Base-by-base conservation (phyloP, 2,113 vertebrate genomes). In the Myiagra hebetior region DNA sequence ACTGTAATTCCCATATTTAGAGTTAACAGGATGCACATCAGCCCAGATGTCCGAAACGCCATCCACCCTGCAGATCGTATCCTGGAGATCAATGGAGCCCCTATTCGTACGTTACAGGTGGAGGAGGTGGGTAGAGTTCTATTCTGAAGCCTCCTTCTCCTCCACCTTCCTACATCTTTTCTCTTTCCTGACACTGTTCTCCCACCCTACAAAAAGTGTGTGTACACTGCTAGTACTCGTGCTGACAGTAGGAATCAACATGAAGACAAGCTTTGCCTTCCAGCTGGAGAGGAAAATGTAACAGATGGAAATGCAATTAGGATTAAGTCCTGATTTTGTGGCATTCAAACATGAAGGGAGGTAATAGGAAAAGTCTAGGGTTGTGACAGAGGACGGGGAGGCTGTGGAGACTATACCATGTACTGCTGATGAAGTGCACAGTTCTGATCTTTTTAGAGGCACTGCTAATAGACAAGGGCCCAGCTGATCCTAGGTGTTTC, bases 41-140 rank as follows among this genome's bases (percentile, higher is more conserved):
- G 98, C 92, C 98, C 99, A 22, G 99, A 99, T 94, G 99, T 99
- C 87, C 98, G 98, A 76, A 99, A 99, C 6, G 98, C 99, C 95
- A 99, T 99, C 97, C 99, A 99, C 72, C 98, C 99, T 15, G 99
- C 99, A 27, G 99, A 99, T 97, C 98, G 98, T 35, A 99, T 99
- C 96, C 97, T 99, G 96, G 99, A 99, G 97, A 99, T 99, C 78
- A 99, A 99, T 13, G 99, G 99, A 86, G 97, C 98, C 93, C 98
- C 99, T 3, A 99, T 99, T 57, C 98, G 98, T 55, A 98, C 98
- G 0, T 73, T 99, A 56, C 98, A 98, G 94, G 98, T 99, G 65
- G 98, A 99, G 33, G 99, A 99, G 99, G 99, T 99, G 96, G 44
- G 97, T 97, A 72, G 17, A 91, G n/a, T 64, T 93, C 88, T 93